Evolutionary conservation across 2,888 invertebrate species (phyloP).

Genomic region (Peribatodes rhomboidaria): DNA sequence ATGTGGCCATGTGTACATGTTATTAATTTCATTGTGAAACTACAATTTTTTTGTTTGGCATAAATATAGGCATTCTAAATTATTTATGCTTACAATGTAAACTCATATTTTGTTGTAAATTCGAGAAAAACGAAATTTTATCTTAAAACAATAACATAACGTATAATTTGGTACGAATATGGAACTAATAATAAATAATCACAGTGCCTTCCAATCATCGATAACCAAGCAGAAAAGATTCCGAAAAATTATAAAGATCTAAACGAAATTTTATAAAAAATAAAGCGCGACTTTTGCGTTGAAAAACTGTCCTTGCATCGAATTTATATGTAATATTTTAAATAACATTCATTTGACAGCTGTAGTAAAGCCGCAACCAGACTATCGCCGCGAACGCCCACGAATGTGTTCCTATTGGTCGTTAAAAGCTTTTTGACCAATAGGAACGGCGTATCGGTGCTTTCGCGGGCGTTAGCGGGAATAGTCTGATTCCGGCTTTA

Average conservation of each 20-base stretch:
- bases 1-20: constrained; percentile 5
- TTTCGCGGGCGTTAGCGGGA: too few species aligned
- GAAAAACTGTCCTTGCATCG: background rate
- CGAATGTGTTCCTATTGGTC: too few species aligned
- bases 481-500: too few species aligned
- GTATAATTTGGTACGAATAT: constrained; percentile 24
- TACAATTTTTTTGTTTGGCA: background rate
- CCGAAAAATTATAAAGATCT: constrained; percentile 17
- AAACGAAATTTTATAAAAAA: background rate
- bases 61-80: background rate
- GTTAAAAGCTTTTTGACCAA: too few species aligned
- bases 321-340: background rate
- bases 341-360: background rate
- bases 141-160: constrained; percentile 15
- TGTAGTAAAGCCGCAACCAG: background rate
- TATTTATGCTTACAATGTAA: background rate
- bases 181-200: constrained; percentile 26
- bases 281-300: background rate
- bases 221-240: constrained; percentile 16
- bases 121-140: constrained; percentile 12
- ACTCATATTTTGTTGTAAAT: constrained; percentile 8
- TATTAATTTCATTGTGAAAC: background rate
- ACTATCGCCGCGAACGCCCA: too few species aligned
- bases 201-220: constrained; percentile 30
- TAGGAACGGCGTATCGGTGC: too few species aligned